Percentiles rank a stretch among this genome's conserved stretches.
These are phyloP conservation scores for Tyto alba DNA, from an alignment of 2,113 vertebrate species.

Conservation along the genomic window DNA sequence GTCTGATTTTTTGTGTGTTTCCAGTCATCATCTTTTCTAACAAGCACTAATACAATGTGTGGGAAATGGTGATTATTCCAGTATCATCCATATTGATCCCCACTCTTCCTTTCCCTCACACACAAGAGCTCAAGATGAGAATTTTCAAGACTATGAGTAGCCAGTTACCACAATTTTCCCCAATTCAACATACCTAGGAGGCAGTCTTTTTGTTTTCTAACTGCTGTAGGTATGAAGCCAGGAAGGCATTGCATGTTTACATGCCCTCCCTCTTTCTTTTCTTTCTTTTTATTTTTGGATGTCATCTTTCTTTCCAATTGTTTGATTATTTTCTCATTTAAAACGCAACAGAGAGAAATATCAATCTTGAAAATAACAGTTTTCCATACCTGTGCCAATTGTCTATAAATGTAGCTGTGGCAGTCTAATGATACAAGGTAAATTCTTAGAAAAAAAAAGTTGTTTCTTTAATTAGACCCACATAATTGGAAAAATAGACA, in stretches of 20 bases:
- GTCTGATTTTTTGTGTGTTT: background rate
- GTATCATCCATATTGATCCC: background rate
- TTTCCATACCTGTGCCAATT: background rate
- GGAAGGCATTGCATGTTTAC: background rate
- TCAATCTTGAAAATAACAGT: background rate
- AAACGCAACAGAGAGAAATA: background rate
- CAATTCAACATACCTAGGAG: background rate
- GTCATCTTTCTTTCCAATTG: fast-evolving
- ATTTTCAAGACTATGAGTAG: background rate
- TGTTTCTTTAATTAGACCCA: background rate
- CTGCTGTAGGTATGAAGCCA: background rate
- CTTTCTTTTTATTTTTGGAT: background rate
- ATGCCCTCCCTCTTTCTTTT: background rate
- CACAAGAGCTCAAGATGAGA: background rate
- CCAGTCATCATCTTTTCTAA: background rate
- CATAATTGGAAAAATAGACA: background rate
- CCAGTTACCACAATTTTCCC: background rate
- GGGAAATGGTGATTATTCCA: background rate
- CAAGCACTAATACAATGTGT: background rate
- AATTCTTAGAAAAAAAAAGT: background rate
- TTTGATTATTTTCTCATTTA: background rate
- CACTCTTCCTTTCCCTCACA: background rate
- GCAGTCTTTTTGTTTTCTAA: background rate
- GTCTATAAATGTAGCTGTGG: background rate
- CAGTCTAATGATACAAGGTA: background rate